Evolutionary conservation across 2,113 vertebrate species (phyloP).

Genomic region (Phyllopteryx taeniolatus): DNA sequence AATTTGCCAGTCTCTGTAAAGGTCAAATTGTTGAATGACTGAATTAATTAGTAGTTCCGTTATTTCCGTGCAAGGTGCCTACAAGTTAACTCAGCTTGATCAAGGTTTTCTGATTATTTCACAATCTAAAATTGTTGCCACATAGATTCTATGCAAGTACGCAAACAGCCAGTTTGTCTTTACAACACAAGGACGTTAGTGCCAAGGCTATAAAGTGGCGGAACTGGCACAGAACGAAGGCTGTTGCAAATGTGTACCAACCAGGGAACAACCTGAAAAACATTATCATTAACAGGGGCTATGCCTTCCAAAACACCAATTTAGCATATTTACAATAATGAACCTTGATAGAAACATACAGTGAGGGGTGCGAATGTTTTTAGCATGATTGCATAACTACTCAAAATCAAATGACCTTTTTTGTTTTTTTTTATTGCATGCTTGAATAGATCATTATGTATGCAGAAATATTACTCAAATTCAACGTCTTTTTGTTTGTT

Average conservation of each 20-base stretch:
- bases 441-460: neutral
- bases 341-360: neutral
- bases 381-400: neutral
- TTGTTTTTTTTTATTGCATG: neutral
- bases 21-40: slow-evolving; percentile 57
- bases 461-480: neutral
- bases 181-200: slow-evolving; percentile 20
- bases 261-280: slow-evolving; percentile 39
- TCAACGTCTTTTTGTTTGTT: too few relatives aligned
- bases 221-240: slow-evolving; percentile 35
- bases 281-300: neutral
- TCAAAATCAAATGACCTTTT: neutral
- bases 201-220: slow-evolving; percentile 35
- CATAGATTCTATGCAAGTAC: slow-evolving; percentile 12
- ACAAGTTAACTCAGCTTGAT: slow-evolving; percentile 20
- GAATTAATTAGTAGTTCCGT: slow-evolving; percentile 39
- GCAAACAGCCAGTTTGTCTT: slow-evolving; percentile 19
- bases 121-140: neutral
- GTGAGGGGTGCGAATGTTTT: too few relatives aligned
- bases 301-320: neutral
- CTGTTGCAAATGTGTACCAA: slow-evolving; percentile 35
- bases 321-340: neutral
- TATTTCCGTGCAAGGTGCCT: slow-evolving; percentile 34
- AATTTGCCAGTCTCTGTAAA: slow-evolving; percentile 53
- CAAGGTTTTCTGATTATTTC: slow-evolving; percentile 11